Evolutionary conservation across 1,140 invertebrate genomes (phyloP), one percentile per base, ranked within the genome.

Genomic region (Dolichoris vasculosae): DNA sequence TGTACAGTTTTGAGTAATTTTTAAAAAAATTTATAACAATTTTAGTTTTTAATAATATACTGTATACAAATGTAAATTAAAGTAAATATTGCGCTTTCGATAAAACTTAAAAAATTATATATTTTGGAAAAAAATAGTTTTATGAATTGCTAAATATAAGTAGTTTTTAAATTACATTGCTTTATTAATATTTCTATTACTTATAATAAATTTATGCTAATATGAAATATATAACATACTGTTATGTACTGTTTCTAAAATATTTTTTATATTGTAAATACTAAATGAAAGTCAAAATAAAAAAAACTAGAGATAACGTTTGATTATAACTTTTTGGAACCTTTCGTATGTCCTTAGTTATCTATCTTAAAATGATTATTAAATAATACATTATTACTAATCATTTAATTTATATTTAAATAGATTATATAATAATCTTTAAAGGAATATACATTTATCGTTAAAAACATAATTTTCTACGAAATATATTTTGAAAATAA

Each of bases 201-300:
- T 69, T 38, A 8, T 69, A 26, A 9, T 26, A 69, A 20, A 4
- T 69, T 69, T 38, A 0, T 32, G 32, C 17, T 38, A 38, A 38
- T 38, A 3, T 30, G 20, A 69, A 38, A 38, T 69, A 20, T 69
- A 75, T 75, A 75, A 75, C 23, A 46, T 40, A 30, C 13, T 30
- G 6, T n/a, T 75, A 46, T 46, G 15, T 75, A 46, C n/a, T 30
- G 23, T 75, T 75, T 46, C 30, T 26, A 46, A 46, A 75, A 38
- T 59, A 23, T 26, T 75, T 73, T 75, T 75, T 75, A 75, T 38
- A 46, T n/a, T 75, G 40, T 75, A 75, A 75, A 75, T 75, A 46
- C 0, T 75, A 26, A 75, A 75, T 11, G 35, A 75, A 46, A 0
- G 23, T n/a, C 3, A 23, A 75, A 75, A 75, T 75, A 75, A 46